A percentile compares a stretch with the other conserved stretches of the same genome.
These are phyloP conservation scores for Rutpela maculata DNA, from an alignment of 2,888 invertebrate species.

Conservation along the genomic window DNA sequence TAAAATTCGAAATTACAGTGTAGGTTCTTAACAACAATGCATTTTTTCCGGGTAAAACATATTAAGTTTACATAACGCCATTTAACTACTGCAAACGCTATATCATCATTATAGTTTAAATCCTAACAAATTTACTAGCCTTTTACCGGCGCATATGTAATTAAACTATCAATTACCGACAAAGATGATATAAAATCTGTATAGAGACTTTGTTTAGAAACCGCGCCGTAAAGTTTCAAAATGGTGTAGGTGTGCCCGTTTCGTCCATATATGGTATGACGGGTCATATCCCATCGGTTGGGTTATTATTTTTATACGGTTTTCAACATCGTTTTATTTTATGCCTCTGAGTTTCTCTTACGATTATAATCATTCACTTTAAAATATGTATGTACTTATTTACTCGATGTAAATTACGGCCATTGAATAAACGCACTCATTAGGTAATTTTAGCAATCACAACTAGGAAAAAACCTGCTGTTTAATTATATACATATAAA, in stretches of 20 bases:
- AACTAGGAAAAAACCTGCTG: background rate
- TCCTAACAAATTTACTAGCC: slow-evolving; percentile 41
- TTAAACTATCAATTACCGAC: slow-evolving; percentile 53
- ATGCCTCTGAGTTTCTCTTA: slow-evolving; percentile 28
- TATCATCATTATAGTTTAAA: background rate
- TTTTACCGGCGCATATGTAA: slow-evolving; percentile 54
- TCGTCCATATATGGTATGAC: slow-evolving; percentile 30
- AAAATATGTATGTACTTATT: slow-evolving; percentile 8
- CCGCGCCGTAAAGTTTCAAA: slow-evolving; percentile 36
- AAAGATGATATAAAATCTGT: slow-evolving; percentile 49
- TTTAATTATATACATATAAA: background rate
- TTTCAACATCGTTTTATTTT: slow-evolving; percentile 34
- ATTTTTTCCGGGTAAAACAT: too few species aligned
- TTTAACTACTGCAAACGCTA: background rate
- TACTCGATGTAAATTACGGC: slow-evolving; percentile 14
- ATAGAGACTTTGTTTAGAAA: slow-evolving; percentile 40
- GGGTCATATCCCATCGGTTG: slow-evolving; percentile 50
- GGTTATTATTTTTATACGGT: slow-evolving; percentile 48
- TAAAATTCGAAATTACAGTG: too few species aligned
- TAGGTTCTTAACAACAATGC: too few species aligned
- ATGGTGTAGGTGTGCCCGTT: slow-evolving; percentile 37
- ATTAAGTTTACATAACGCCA: too few species aligned
- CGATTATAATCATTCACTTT: slow-evolving; percentile 23
- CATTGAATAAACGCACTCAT: slow-evolving; percentile 24
- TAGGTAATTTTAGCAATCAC: slow-evolving; percentile 9